Evolutionary conservation across 2,113 vertebrate species (phyloP).

Genomic region (Ceyx cyanopectus): DNA sequence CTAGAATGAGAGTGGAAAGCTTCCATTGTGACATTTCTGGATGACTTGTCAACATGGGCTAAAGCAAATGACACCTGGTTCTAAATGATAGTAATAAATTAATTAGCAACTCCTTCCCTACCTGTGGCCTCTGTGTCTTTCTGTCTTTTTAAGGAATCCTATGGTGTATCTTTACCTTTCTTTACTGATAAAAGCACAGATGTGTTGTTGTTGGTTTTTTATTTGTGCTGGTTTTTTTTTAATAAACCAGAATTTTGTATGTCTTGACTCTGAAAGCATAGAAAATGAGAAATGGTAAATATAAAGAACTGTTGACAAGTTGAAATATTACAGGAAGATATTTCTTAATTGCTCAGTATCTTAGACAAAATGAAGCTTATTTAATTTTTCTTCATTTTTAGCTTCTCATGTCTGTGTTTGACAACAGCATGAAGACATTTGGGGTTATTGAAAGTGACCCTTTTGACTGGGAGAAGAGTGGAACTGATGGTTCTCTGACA

Average conservation of each 20-base stretch:
- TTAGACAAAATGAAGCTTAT: not conserved
- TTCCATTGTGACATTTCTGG: not conserved
- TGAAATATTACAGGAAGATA: not conserved
- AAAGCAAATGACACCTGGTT: not conserved
- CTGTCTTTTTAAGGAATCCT: not conserved
- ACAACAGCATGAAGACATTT: constrained; percentile 95
- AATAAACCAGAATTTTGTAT: not conserved
- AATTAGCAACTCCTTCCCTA: not conserved
- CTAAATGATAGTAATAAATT: not conserved
- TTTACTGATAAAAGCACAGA: not conserved
- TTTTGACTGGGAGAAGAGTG: constrained; percentile 96
- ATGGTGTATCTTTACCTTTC: not conserved
- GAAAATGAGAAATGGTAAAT: not conserved
- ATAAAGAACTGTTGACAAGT: not conserved
- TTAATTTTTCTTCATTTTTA: constrained; percentile 64
- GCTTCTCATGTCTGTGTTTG: constrained; percentile 97
- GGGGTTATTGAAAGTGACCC: constrained; percentile 94
- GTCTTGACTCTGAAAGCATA: not conserved
- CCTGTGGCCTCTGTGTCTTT: not conserved
- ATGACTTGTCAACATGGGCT: not conserved
- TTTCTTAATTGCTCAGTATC: not conserved
- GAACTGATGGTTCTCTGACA: constrained; percentile 87
- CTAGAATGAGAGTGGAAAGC: not conserved
- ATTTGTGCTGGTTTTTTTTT: not conserved
- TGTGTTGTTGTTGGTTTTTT: not conserved